Conservation (phyloP, 2,113 vertebrate genomes). For the Chauna torquata region DNA sequence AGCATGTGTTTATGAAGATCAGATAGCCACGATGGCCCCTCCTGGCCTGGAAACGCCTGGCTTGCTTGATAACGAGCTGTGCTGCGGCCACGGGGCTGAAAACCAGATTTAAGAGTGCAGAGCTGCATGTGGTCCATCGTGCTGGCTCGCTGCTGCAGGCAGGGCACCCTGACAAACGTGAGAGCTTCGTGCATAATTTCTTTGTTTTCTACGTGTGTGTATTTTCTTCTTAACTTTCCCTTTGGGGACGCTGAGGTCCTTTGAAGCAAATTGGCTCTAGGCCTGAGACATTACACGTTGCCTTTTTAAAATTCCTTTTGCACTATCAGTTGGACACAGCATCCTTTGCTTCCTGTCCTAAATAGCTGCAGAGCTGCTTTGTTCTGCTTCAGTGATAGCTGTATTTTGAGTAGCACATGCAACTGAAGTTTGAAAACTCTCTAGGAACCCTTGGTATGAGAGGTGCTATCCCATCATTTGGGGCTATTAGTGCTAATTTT, state of each 20-base stretch:
- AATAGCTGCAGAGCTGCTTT: neutral
- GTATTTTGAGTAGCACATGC: neutral
- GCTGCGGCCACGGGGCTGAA: neutral
- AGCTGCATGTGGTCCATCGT: fast-evolving
- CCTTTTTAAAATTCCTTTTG: constrained; percentile 23
- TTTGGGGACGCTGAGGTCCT: neutral
- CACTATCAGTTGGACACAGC: constrained; percentile 33
- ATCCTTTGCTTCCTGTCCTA: neutral
- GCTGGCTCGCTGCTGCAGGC: fast-evolving
- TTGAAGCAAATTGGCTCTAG: constrained; percentile 23
- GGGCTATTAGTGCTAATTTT: neutral
- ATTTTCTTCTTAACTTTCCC: neutral
- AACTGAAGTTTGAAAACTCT: neutral
- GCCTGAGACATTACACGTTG: neutral
- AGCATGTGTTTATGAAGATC: neutral
- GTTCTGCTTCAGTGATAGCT: neutral
- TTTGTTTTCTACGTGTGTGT: neutral
- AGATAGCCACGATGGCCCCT: neutral
- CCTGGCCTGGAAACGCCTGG: neutral
- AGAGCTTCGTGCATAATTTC: neutral
- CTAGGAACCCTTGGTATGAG: neutral
- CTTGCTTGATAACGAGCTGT: neutral
- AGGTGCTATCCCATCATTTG: fast-evolving
- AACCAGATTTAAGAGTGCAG: neutral
- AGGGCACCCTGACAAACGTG: neutral